Evolutionary conservation across 92 coral and sea anemone genomes (phyloP).

Genomic region (Zoanthus sociatus): DNA sequence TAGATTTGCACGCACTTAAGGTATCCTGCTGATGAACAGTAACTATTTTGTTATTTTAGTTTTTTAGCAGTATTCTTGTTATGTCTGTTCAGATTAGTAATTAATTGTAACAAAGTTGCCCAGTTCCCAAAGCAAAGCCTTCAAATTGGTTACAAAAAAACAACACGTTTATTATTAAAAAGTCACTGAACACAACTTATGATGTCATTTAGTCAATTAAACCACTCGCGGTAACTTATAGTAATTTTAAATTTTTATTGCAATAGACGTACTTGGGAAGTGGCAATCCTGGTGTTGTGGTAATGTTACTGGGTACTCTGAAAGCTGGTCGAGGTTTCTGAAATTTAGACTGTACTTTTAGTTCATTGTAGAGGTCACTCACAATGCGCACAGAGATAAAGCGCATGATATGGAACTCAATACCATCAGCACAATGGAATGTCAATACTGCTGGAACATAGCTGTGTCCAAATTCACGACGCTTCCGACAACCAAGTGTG

Average conservation of each 20-base stretch:
- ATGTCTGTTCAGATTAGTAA: too few relatives aligned
- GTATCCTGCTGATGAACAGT: too few relatives aligned
- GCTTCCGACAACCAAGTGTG: slow-evolving; percentile 60
- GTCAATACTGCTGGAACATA: slow-evolving; percentile 75
- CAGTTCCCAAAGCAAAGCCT: too few relatives aligned
- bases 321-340: slow-evolving; percentile 45
- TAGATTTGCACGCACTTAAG: too few relatives aligned
- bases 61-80: too few relatives aligned
- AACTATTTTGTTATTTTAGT: too few relatives aligned
- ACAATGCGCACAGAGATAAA: slow-evolving; percentile 70
- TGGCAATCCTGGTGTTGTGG: slow-evolving; percentile 54
- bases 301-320: slow-evolving; percentile 51
- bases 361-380: slow-evolving; percentile 69
- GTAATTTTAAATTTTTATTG: background rate
- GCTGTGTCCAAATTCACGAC: slow-evolving; percentile 72
- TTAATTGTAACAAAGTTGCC: too few relatives aligned
- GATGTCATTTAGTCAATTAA: too few relatives aligned
- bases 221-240: too few relatives aligned
- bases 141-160: too few relatives aligned
- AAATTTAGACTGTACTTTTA: slow-evolving; percentile 62
- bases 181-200: too few relatives aligned
- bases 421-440: slow-evolving; percentile 25
- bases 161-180: too few relatives aligned
- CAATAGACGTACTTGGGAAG: slow-evolving; percentile 61
- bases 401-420: slow-evolving; percentile 70